Conservation (phyloP, 2,113 vertebrate species). For the Madoqua kirkii region DNA sequence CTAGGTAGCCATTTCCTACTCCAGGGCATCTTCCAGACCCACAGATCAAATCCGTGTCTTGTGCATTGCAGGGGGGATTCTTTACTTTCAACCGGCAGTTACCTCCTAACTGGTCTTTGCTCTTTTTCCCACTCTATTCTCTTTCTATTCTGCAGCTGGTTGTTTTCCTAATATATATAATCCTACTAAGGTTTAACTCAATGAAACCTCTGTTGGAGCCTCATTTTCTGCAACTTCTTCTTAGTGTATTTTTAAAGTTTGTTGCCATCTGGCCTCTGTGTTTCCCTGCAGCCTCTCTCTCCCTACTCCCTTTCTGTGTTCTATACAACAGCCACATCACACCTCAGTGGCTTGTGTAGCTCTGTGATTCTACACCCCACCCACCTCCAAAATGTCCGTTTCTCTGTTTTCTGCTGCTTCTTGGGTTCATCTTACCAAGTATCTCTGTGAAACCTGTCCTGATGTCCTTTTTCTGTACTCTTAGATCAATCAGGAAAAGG, state of each 20-base stretch:
- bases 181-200: neutral
- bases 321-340: neutral
- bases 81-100: neutral
- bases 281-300: neutral
- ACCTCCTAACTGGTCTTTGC: neutral
- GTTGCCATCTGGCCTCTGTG: neutral
- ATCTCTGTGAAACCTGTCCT: neutral
- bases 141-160: neutral
- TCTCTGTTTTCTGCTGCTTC: neutral
- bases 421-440: neutral
- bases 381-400: neutral
- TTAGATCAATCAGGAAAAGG: neutral
- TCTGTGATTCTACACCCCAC: neutral
- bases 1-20: neutral
- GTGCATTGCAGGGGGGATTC: neutral
- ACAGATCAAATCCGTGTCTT: neutral
- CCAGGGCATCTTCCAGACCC: neutral
- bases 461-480: neutral
- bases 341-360: neutral
- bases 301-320: neutral
- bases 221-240: neutral
- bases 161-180: neutral
- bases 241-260: neutral
- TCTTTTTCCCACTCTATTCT: neutral
- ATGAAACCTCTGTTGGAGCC: neutral